phyloP scores from a whole-genome alignment of 2,113 vertebrate genomes.

The Ia io region DNA sequence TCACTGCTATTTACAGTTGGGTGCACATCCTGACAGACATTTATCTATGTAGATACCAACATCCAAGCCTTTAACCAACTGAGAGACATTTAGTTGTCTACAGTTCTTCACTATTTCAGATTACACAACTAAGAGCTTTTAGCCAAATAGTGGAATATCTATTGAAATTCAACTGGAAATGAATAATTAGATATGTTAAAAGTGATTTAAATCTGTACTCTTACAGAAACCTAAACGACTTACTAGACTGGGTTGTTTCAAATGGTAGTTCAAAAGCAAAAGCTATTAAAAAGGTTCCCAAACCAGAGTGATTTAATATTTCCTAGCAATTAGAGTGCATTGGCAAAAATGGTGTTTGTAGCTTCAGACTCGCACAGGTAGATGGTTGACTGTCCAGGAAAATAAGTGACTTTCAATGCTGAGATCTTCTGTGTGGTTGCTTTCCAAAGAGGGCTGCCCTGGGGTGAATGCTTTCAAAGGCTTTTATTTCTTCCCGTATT shows the following conservation, averaged over 20 bases:
- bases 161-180: slow-evolving; percentile 35
- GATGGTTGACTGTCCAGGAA: background rate
- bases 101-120: background rate
- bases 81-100: background rate
- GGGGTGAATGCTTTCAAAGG: background rate
- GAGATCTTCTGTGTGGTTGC: slow-evolving; percentile 9
- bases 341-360: background rate
- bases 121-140: background rate
- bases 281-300: slow-evolving; percentile 28
- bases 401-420: background rate
- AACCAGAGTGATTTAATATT: slow-evolving; percentile 38
- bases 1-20: background rate
- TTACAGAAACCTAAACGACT: background rate
- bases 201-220: background rate
- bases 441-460: background rate
- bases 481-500: background rate
- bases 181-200: background rate
- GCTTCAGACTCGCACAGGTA: slow-evolving; percentile 2
- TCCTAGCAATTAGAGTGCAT: background rate
- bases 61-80: background rate
- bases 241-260: slow-evolving; percentile 4
- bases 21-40: background rate
- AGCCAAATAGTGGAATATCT: background rate
- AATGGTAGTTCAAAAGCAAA: slow-evolving; percentile 4
- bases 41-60: background rate